Evolutionary conservation across 2,888 invertebrate genomes (phyloP).

Genomic region (Craniophora ligustri): DNA sequence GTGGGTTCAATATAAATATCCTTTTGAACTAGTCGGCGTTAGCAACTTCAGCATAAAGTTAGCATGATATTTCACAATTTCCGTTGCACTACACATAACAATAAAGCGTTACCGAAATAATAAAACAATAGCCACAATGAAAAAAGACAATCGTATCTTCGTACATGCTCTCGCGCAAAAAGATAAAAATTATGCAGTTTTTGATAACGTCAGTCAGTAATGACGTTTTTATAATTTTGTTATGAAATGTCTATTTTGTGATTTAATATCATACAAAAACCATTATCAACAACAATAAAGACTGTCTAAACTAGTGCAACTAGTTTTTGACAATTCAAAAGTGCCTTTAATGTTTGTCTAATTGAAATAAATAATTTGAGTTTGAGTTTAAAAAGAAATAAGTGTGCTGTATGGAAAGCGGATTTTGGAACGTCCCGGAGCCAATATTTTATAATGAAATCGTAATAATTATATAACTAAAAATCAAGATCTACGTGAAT

Average conservation of each 20-base stretch:
- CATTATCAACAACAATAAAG: too few species aligned
- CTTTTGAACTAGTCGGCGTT: neutral
- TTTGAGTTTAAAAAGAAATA: too few species aligned
- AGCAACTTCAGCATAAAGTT: slow-evolving; percentile 12
- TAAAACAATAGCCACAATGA: slow-evolving; percentile 64
- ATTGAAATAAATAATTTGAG: too few species aligned
- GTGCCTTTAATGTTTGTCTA: too few species aligned
- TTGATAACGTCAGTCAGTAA: too few species aligned
- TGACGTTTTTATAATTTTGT: slow-evolving; percentile 2
- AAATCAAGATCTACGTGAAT: slow-evolving; percentile 4
- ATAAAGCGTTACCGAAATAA: slow-evolving; percentile 63
- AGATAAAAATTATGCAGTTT: slow-evolving; percentile 56
- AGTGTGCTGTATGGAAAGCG: neutral
- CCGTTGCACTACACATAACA: slow-evolving; percentile 54
- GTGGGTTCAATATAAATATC: neutral
- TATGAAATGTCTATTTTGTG: neutral
- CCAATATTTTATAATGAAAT: neutral
- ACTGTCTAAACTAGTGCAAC: neutral
- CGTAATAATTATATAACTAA: slow-evolving; percentile 1
- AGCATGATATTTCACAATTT: slow-evolving; percentile 58
- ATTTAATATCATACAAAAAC: neutral
- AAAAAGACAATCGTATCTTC: slow-evolving; percentile 66
- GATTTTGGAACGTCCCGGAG: neutral
- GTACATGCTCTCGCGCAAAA: slow-evolving; percentile 51
- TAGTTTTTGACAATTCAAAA: neutral